Evolutionary conservation across 2,888 invertebrate species (phyloP).

Genomic region (Pyralis farinalis): DNA sequence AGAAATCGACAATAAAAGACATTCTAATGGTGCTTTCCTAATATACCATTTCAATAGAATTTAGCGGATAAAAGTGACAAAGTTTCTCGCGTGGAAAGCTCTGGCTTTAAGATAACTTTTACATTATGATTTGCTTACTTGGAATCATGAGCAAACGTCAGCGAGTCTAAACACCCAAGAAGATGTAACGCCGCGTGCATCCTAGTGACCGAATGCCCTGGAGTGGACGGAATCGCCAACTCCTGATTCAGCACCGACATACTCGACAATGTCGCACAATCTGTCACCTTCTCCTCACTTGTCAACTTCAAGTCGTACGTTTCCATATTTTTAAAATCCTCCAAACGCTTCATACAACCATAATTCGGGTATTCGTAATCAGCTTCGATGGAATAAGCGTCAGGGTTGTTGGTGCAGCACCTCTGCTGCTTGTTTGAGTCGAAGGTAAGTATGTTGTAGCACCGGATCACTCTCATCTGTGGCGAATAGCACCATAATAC

Average conservation of each 20-base stretch:
- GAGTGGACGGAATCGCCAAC: conserved; percentile 88
- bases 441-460: conserved; percentile 92
- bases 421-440: conserved; percentile 80
- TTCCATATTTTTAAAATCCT: conserved; percentile 36
- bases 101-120: no score
- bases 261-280: conserved; percentile 54
- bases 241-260: conserved; percentile 89
- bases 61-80: no score
- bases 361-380: conserved; percentile 64
- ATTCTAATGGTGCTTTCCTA: no score
- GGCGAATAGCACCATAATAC: conserved; percentile 95
- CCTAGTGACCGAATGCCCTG: conserved; percentile 86
- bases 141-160: conserved; percentile 90
- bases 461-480: conserved; percentile 82
- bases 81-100: no score
- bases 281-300: conserved; percentile 42
- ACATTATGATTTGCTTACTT: conserved; percentile 73
- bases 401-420: conserved; percentile 56
- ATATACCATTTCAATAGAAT: no score
- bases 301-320: conserved; percentile 42
- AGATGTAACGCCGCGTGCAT: conserved; percentile 95
- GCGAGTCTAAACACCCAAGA: conserved; percentile 93
- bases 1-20: no score
- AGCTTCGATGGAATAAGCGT: conserved; percentile 33
- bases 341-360: conserved; percentile 61